Evolutionary conservation across 2,113 vertebrate genomes (phyloP).

Genomic region (Coptodon bakossiorum): DNA sequence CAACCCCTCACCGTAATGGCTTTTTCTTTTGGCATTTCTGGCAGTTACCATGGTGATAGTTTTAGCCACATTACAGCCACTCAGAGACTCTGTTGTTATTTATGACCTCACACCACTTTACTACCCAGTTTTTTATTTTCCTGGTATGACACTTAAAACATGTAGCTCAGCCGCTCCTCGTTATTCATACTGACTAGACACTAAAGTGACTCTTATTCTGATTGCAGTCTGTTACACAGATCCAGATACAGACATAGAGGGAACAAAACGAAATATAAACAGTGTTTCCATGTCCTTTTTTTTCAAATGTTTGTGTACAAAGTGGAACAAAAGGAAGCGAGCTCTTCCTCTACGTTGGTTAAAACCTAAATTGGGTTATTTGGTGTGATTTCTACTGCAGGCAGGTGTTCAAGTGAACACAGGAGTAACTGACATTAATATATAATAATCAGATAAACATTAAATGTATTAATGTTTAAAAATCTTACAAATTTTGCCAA

Average conservation of each 20-base stretch:
- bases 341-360: neutral
- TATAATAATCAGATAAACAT: neutral
- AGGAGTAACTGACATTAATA: neutral
- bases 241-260: neutral
- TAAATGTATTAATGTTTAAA: neutral
- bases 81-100: neutral
- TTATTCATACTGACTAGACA: neutral
- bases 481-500: neutral
- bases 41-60: conserved; percentile 15
- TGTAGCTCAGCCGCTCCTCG: neutral
- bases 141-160: neutral
- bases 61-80: neutral
- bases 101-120: neutral
- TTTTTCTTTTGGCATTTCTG: conserved; percentile 31
- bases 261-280: neutral
- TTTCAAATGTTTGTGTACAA: neutral
- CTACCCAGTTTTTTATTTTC: neutral
- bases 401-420: neutral
- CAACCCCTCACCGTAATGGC: neutral
- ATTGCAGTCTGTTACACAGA: neutral
- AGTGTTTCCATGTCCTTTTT: neutral
- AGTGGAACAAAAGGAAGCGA: neutral
- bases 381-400: neutral
- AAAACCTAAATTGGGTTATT: neutral
- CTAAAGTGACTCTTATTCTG: neutral